Conservation (phyloP, 2,888 invertebrate genomes). For the Gymnocheta viridis region DNA sequence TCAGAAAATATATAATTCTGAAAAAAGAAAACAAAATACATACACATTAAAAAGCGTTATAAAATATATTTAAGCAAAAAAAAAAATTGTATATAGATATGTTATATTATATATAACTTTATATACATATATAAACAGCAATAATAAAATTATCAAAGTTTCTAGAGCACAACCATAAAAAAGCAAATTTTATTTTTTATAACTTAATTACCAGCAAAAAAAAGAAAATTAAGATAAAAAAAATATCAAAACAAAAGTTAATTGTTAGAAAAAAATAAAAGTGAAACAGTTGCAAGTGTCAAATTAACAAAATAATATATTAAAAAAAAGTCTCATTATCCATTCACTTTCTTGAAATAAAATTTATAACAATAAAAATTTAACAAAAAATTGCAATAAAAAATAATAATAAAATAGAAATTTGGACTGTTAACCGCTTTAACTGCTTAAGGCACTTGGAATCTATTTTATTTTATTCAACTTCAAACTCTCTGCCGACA, state of each 20-base stretch:
- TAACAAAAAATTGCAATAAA: neutral
- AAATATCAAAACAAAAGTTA: conserved; percentile 14
- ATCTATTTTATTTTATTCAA: conserved; percentile 2
- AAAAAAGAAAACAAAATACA: neutral
- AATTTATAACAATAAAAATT: neutral
- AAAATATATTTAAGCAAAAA: conserved; percentile 23
- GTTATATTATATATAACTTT: too few relatives aligned
- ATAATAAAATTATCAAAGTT: conserved; percentile 48
- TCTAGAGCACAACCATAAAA: conserved; percentile 64
- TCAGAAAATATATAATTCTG: neutral
- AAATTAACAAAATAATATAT: neutral
- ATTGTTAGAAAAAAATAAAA: conserved; percentile 41
- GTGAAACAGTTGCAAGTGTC: conserved; percentile 51
- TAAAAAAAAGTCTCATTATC: neutral
- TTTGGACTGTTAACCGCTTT: conserved; percentile 35
- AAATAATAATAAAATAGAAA: neutral
- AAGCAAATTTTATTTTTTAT: conserved; percentile 49
- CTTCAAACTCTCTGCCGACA: neutral
- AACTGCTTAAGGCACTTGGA: neutral
- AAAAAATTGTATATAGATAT: too few relatives aligned
- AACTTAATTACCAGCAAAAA: conserved; percentile 48
- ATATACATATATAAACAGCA: conserved; percentile 2
- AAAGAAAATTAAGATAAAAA: conserved; percentile 37
- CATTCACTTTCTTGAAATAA: neutral
- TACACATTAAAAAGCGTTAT: conserved; percentile 28